These are phyloP conservation scores for Cyphomyrus plagiostoma DNA, from an alignment of 2,113 vertebrate genomes.

Conservation along the genomic window DNA sequence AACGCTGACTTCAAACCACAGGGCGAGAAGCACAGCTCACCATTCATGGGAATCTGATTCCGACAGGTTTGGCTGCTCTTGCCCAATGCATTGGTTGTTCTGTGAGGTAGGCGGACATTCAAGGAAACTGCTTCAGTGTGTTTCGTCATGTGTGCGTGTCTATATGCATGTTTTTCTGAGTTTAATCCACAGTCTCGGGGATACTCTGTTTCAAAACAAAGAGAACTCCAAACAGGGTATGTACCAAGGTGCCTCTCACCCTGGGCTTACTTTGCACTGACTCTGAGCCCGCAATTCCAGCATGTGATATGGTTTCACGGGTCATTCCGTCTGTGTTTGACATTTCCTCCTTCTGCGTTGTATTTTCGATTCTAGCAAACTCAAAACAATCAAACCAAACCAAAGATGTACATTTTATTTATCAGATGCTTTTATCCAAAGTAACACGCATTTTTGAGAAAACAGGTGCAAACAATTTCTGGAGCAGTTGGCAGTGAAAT, in stretches of 20 bases:
- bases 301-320: background rate
- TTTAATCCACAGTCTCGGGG: background rate
- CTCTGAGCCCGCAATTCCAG: background rate
- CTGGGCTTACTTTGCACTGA: background rate
- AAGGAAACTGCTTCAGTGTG: background rate
- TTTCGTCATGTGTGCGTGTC: background rate
- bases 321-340: background rate
- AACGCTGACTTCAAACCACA: constrained; percentile 44
- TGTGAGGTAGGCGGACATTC: background rate
- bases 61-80: constrained; percentile 47
- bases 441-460: background rate
- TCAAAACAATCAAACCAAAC: background rate
- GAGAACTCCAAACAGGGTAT: background rate
- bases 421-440: background rate
- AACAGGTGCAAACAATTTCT: background rate
- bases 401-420: background rate
- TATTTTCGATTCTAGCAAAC: background rate
- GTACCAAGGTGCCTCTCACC: background rate
- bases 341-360: background rate
- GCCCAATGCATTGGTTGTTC: constrained; percentile 44
- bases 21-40: constrained; percentile 43
- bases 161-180: background rate
- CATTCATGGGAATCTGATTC: constrained; percentile 60
- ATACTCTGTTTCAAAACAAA: background rate
- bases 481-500: background rate